phyloP scores from a whole-genome alignment of 1,140 invertebrate genomes.

The Saxidomus purpurata region DNA sequence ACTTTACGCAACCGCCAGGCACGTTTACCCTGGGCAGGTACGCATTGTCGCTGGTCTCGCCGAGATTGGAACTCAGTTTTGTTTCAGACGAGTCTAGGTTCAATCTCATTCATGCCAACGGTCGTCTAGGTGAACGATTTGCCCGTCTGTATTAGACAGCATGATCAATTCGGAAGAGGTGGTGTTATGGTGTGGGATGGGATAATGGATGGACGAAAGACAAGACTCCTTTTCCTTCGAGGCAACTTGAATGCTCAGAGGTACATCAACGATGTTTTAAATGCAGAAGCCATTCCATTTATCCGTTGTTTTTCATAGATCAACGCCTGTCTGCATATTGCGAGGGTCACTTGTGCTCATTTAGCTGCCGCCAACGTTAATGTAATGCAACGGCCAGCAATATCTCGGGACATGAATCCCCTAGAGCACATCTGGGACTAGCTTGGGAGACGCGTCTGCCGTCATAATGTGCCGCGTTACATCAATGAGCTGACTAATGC shows the following conservation, averaged over 20 bases:
- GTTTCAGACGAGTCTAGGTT: background rate
- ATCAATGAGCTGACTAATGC: conserved; percentile 19
- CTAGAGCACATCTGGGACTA: background rate
- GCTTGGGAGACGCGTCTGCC: background rate
- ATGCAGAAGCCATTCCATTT: background rate
- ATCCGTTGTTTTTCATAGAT: background rate
- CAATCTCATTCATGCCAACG: background rate
- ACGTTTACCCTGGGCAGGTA: background rate
- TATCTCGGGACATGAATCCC: background rate
- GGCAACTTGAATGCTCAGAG: background rate
- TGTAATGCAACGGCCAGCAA: background rate
- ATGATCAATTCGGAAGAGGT: background rate
- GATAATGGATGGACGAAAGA: background rate
- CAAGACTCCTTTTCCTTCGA: background rate
- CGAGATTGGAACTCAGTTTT: background rate
- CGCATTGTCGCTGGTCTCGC: background rate
- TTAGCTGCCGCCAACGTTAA: conserved; percentile 2
- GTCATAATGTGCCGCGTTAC: background rate
- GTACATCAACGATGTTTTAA: background rate
- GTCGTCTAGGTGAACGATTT: background rate
- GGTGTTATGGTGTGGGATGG: background rate
- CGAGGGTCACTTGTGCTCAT: background rate
- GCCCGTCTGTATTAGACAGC: background rate
- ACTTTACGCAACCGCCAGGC: conserved; percentile 20
- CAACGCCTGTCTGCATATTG: too few species aligned